These are phyloP conservation scores for human (Homo sapiens) DNA, from an alignment of 2,113 vertebrate genomes.

Conservation along the genomic window GRCh38 chr4:162272501-162273000, in stretches of 20 bases:
- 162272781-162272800: background rate
- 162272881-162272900: background rate
- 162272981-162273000: background rate
- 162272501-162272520: background rate
- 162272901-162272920: background rate
- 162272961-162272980: background rate
- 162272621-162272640: background rate
- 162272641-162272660: background rate
- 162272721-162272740: background rate
- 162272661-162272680: background rate
- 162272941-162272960: no score
- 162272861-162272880: background rate
- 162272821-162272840: background rate
- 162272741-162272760: background rate
- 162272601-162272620: background rate
- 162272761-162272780: no score
- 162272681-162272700: background rate
- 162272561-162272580: background rate
- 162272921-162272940: background rate
- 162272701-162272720: background rate
- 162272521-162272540: background rate
- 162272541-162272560: background rate
- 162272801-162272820: background rate
- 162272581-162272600: background rate
- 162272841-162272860: background rate